Evolutionary conservation across 2,888 invertebrate species (phyloP), one percentile per base, ranked within the genome.

Genomic region (Drosophila testacea): DNA sequence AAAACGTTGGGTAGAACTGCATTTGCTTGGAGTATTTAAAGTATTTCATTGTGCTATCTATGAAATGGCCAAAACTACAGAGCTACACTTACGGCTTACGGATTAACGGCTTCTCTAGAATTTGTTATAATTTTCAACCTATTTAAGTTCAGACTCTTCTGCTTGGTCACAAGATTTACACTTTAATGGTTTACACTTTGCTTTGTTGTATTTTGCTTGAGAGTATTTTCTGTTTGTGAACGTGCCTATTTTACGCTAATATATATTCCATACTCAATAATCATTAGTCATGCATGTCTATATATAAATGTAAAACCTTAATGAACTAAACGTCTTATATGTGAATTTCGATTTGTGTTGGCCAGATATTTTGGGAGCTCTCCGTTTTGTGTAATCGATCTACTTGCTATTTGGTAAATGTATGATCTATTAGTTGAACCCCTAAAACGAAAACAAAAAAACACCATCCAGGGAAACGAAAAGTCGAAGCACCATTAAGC

Each of bases 81-180:
- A 32, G 30, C 41, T 57, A 55, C 46, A 42, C n/a, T n/a, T n/a
- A n/a, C 22, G 42, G 41, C 41, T 42, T n/a, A 39, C 13, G 27
- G 22, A 10, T 42, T 59, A 16, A 66, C 11, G 47, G 51, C 50
- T 66, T 66, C 11, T 39, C 50, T 67, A 68, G 13, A 78, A 54
- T 63, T 65, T 67, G 39, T 61, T 76, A 50, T 51, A 61, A 48
- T 76, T 71, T 73, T 78, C 81, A 85, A 83, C 77, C 79, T 79
- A 89, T 75, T 73, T 74, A 89, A 76, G 69, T 89, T 87, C 85
- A 85, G 85, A 85, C 85, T 85, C 89, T 76, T 76, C 84, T 87
- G 84, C 73, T 89, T 85, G 89, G 85, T 85, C 85, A 79, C 87
- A 87, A 81, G 77, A 77, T 73, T 69, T 71, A 68, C 66, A 42